phyloP scores from a whole-genome alignment of 1,140 invertebrate species.

The Drosophila quadrilineata region DNA sequence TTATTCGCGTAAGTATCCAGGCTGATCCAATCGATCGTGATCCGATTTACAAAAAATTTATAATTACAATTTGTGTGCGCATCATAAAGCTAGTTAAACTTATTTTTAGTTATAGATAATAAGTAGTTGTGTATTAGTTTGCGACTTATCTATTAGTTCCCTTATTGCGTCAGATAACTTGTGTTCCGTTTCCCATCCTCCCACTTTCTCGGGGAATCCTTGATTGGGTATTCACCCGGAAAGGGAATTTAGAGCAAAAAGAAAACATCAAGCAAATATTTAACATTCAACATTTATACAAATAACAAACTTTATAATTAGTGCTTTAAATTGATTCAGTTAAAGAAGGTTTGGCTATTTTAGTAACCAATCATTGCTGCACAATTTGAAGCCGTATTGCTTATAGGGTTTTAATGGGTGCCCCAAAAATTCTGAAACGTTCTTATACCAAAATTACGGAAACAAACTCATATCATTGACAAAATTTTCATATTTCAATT shows the following conservation, averaged over 20 bases:
- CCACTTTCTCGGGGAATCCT: too few relatives aligned
- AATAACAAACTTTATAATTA: constrained; percentile 44
- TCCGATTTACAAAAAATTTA: neutral
- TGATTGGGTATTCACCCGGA: too few relatives aligned
- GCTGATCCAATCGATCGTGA: constrained; percentile 43
- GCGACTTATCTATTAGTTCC: constrained; percentile 49
- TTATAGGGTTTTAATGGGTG: constrained; percentile 46
- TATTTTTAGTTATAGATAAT: neutral
- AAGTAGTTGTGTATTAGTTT: constrained; percentile 7
- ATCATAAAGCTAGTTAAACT: neutral
- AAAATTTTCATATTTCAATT: constrained; percentile 36
- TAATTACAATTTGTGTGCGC: constrained; percentile 32
- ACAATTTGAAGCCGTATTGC: constrained; percentile 39
- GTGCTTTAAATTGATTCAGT: constrained; percentile 73
- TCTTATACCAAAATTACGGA: neutral
- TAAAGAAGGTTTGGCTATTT: constrained; percentile 60
- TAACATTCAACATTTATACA: constrained; percentile 24
- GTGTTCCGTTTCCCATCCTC: constrained; percentile 17
- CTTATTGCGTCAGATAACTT: constrained; percentile 77
- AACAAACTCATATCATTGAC: constrained; percentile 32
- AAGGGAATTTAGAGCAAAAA: too few relatives aligned
- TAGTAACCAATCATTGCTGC: constrained; percentile 22
- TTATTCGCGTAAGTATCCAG: constrained; percentile 59
- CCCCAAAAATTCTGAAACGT: constrained; percentile 1
- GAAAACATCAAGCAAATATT: neutral